Conservation (phyloP, 2,888 invertebrate genomes). For the Eledona agricola region DNA sequence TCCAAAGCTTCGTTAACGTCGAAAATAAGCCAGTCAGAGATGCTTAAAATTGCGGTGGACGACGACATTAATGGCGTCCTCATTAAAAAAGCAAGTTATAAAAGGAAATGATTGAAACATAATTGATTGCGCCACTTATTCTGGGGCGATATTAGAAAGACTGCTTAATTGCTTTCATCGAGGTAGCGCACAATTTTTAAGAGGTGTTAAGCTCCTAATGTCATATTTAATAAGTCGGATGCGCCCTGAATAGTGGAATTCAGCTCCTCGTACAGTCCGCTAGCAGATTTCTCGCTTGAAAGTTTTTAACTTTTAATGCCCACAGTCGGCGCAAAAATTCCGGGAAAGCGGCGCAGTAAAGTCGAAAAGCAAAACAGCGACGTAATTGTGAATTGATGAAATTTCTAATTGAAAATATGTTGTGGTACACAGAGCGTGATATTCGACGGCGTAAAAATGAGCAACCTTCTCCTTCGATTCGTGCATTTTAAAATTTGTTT, state of each 20-base stretch:
- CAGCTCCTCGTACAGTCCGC: slow-evolving; percentile 1
- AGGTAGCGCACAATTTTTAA: slow-evolving; percentile 16
- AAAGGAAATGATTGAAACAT: slow-evolving; percentile 23
- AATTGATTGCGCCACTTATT: slow-evolving; percentile 26
- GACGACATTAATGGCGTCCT: slow-evolving; percentile 15
- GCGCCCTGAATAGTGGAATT: slow-evolving; percentile 10
- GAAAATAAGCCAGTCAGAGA: slow-evolving; percentile 12
- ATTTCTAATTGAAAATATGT: too few species aligned
- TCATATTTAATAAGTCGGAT: slow-evolving; percentile 26
- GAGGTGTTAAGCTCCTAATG: slow-evolving; percentile 26
- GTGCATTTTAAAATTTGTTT: too few species aligned
- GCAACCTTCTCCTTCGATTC: too few species aligned
- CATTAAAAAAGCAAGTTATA: slow-evolving; percentile 20
- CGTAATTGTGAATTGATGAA: too few species aligned
- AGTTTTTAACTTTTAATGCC: slow-evolving; percentile 23
- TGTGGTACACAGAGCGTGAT: too few species aligned
- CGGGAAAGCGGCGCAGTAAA: too few species aligned
- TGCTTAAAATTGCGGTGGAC: slow-evolving; percentile 10
- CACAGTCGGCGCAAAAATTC: slow-evolving; percentile 8
- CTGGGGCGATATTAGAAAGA: slow-evolving; percentile 18
- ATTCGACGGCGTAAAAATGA: too few species aligned
- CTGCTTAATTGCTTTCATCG: slow-evolving; percentile 1
- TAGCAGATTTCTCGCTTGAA: slow-evolving; percentile 6
- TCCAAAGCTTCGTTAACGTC: slow-evolving; percentile 7
- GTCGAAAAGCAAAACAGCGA: too few species aligned